These are phyloP conservation scores for Malacoraja senta DNA, from an alignment of 2,797 vertebrate species.

Conservation along the genomic window DNA sequence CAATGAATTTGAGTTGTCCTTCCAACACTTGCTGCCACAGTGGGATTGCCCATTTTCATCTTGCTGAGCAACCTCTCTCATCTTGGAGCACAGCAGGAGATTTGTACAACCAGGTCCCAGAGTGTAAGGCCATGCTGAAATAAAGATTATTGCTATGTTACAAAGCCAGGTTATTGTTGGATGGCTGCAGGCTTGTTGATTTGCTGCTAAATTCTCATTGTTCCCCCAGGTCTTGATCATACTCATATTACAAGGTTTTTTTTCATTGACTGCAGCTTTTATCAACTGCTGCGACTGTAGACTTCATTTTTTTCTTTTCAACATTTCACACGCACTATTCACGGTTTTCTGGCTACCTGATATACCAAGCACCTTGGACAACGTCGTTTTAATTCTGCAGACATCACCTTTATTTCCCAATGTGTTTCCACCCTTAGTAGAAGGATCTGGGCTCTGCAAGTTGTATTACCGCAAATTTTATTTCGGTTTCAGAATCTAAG, in stretches of 20 bases:
- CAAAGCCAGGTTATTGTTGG: conserved; percentile 37
- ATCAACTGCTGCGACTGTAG: neutral
- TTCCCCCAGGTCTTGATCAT: conserved; percentile 22
- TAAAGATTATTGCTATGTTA: conserved; percentile 38
- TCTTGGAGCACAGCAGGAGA: conserved; percentile 30
- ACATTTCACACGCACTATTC: neutral
- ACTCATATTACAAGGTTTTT: conserved; percentile 20
- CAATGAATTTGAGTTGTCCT: conserved; percentile 36
- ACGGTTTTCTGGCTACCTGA: conserved; percentile 4
- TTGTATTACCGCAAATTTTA: neutral
- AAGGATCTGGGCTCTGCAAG: neutral
- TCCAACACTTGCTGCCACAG: conserved; percentile 31
- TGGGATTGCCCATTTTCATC: conserved; percentile 37
- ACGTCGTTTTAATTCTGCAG: neutral
- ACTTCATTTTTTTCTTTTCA: neutral
- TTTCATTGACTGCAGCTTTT: conserved; percentile 26
- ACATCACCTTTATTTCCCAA: neutral
- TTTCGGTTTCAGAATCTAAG: neutral
- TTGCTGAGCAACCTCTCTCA: conserved; percentile 32
- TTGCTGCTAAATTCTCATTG: conserved; percentile 39
- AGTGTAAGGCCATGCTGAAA: conserved; percentile 34
- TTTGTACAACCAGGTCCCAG: conserved; percentile 38
- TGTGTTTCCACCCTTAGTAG: neutral
- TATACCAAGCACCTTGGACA: neutral
- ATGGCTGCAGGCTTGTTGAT: conserved; percentile 38